These are phyloP conservation scores for Clamator glandarius DNA, from an alignment of 2,797 vertebrate species.

Conservation along the genomic window DNA sequence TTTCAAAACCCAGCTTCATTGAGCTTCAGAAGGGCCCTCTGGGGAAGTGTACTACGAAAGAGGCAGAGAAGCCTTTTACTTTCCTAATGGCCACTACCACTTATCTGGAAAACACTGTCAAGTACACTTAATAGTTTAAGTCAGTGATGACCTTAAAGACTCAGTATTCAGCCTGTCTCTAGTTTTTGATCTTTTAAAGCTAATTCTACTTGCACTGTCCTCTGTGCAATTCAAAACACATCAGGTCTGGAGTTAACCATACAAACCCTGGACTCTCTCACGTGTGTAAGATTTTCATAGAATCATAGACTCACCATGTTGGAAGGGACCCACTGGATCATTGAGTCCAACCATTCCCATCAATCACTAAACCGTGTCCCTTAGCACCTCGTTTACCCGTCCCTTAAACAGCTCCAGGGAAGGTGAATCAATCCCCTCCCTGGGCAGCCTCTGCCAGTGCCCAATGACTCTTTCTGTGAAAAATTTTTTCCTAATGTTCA, in stretches of 20 bases:
- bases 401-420: no score
- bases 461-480: no score
- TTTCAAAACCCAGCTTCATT: not conserved
- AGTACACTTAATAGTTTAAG: not conserved
- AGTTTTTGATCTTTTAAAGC: not conserved
- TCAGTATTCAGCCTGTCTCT: accelerated
- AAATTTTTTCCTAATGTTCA: no score
- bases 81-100: not conserved
- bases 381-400: no score
- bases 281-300: accelerated
- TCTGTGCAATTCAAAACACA: not conserved
- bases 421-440: no score
- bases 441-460: no score
- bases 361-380: no score
- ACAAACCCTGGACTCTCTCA: not conserved
- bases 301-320: no score
- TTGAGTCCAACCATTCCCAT: no score
- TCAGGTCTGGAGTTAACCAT: not conserved
- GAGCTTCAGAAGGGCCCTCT: not conserved
- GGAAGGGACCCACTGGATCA: no score
- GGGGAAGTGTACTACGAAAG: accelerated
- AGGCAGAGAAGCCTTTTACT: not conserved
- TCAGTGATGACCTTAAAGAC: not conserved
- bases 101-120: not conserved
- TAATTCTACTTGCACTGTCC: not conserved